Conservation (phyloP, 92 coral and sea anemone genomes). For the Zoanthus sociatus region DNA sequence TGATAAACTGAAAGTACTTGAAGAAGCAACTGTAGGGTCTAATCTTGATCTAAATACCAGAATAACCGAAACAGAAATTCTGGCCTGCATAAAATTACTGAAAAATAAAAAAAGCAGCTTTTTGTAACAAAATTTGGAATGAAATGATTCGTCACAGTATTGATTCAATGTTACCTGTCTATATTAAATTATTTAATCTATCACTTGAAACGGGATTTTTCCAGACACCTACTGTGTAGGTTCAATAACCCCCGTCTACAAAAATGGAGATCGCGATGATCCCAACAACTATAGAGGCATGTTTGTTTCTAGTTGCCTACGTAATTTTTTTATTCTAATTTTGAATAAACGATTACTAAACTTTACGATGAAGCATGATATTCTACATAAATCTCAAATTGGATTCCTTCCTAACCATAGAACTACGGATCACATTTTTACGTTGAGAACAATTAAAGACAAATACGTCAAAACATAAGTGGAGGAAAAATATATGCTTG, state of each 20-base stretch:
- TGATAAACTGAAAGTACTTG: too few relatives aligned
- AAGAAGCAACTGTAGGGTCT: too few relatives aligned
- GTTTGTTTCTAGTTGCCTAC: neutral
- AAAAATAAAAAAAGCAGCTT: too few relatives aligned
- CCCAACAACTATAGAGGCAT: slow-evolving; percentile 42
- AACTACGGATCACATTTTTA: slow-evolving; percentile 21
- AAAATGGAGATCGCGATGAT: slow-evolving; percentile 12
- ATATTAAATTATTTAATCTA: slow-evolving; percentile 50
- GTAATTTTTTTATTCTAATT: slow-evolving; percentile 27
- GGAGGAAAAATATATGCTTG: too few relatives aligned
- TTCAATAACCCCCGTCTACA: slow-evolving; percentile 18
- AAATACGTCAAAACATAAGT: too few relatives aligned
- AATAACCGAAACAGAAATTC: too few relatives aligned
- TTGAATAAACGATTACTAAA: slow-evolving; percentile 2
- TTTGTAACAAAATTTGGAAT: too few relatives aligned
- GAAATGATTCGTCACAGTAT: slow-evolving; percentile 36
- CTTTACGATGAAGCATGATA: neutral
- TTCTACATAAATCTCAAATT: slow-evolving; percentile 20
- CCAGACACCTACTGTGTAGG: slow-evolving; percentile 44
- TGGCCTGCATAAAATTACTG: too few relatives aligned
- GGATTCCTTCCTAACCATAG: slow-evolving; percentile 29
- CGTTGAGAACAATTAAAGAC: slow-evolving; percentile 10
- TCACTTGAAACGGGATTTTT: slow-evolving; percentile 40
- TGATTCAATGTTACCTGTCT: slow-evolving; percentile 27
- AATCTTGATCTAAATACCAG: too few relatives aligned